phyloP scores from a whole-genome alignment of 1,140 invertebrate species.

The Leptinotarsa undecemlineata region DNA sequence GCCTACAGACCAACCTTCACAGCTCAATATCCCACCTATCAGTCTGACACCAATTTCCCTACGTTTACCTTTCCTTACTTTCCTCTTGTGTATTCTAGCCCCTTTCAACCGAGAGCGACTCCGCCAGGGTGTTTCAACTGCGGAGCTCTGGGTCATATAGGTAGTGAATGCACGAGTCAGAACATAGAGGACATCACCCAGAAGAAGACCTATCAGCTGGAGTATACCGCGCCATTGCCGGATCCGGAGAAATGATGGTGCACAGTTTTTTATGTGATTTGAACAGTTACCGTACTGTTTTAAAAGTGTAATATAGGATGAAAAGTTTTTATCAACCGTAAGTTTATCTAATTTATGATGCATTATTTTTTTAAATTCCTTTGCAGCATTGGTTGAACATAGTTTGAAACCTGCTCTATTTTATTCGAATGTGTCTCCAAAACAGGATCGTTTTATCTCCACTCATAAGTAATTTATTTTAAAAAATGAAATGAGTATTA shows the following conservation, averaged over 20 bases:
- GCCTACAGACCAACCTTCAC: constrained; percentile 42
- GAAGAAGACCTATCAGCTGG: constrained; percentile 62
- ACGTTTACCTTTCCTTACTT: constrained; percentile 58
- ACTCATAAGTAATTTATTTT: no score
- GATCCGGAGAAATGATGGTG: constrained; percentile 36
- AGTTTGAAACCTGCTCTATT: background rate
- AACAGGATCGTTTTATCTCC: no score
- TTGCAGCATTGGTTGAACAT: background rate
- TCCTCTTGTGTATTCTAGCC: constrained; percentile 56
- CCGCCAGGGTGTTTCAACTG: constrained; percentile 71
- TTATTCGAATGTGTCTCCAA: no score
- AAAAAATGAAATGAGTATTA: no score
- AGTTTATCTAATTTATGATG: background rate
- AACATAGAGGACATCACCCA: constrained; percentile 86
- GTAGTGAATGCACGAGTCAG: constrained; percentile 80
- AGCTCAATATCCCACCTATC: constrained; percentile 41
- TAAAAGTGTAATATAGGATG: constrained; percentile 20
- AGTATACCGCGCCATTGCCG: constrained; percentile 26
- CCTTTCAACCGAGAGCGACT: constrained; percentile 51
- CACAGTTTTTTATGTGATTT: constrained; percentile 14
- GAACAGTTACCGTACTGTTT: constrained; percentile 40
- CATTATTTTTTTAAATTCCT: background rate
- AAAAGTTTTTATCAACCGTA: constrained; percentile 10
- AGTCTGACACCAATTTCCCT: constrained; percentile 33
- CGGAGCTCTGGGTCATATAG: constrained; percentile 75